phyloP scores from a whole-genome alignment of 2,113 vertebrate species.

The Ptyas mucosa region DNA sequence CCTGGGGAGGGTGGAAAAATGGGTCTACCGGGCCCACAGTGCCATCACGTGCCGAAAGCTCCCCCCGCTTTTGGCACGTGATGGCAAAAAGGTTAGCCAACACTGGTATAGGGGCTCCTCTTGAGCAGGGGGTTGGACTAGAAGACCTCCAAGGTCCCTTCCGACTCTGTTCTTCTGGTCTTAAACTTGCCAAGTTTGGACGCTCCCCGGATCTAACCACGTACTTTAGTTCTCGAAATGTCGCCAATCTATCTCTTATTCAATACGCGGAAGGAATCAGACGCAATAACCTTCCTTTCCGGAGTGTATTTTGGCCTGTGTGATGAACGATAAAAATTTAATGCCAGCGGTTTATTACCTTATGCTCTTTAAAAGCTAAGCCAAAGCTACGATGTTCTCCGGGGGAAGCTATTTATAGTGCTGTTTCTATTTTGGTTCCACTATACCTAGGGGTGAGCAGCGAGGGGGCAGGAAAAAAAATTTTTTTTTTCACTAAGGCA shows the following conservation, averaged over 20 bases:
- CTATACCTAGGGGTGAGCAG: conserved; percentile 60
- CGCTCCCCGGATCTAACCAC: conserved; percentile 12
- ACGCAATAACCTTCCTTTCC: conserved; percentile 34
- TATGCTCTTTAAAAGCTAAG: conserved; percentile 63
- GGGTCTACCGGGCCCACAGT: too few species aligned
- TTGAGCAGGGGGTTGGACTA: not conserved
- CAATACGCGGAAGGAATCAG: conserved; percentile 64
- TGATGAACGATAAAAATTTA: conserved; percentile 61
- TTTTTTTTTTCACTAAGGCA: conserved; percentile 53
- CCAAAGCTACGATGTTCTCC: conserved; percentile 67
- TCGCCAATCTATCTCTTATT: conserved; percentile 64
- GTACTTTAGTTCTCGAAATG: conserved; percentile 46
- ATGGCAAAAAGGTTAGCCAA: too few species aligned
- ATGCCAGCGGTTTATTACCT: conserved; percentile 69
- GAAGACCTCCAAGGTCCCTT: not conserved
- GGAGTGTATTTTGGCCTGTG: conserved; percentile 58
- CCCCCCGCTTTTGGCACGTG: too few species aligned
- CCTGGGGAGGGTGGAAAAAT: too few species aligned
- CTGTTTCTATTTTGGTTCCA: conserved; percentile 67
- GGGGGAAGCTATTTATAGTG: conserved; percentile 74
- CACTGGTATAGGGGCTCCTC: too few species aligned
- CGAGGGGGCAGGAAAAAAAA: conserved; percentile 27
- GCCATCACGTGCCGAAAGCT: too few species aligned
- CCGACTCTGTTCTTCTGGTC: not conserved
- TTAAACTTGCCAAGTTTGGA: too few species aligned